A percentile compares a stretch with the other conserved stretches of the same genome.
These are phyloP conservation scores for Aelia acuminata DNA, from an alignment of 2,888 invertebrate genomes.

Conservation along the genomic window DNA sequence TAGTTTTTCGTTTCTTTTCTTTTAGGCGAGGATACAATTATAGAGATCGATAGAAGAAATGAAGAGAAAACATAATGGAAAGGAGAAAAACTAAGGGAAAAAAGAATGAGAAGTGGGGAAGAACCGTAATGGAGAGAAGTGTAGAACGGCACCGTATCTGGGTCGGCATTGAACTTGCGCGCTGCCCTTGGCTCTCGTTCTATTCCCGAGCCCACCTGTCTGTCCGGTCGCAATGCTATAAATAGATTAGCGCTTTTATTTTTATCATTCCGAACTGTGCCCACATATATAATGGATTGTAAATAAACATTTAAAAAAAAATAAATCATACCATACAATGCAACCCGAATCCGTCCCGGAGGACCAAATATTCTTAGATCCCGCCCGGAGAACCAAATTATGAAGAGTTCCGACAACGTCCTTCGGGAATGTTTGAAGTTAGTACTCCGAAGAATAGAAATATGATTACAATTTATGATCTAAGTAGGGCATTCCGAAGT, in stretches of 20 bases:
- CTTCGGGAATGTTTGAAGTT: no score
- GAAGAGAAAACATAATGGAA: conserved; percentile 13
- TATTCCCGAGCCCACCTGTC: neutral
- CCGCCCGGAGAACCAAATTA: no score
- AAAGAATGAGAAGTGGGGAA: conserved; percentile 48
- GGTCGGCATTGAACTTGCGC: conserved; percentile 50
- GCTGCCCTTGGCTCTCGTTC: conserved; percentile 36
- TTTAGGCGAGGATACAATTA: neutral
- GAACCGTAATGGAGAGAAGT: conserved; percentile 51
- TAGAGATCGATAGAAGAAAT: neutral
- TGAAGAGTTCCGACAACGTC: no score
- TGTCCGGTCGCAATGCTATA: neutral
- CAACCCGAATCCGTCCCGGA: neutral
- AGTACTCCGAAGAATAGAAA: no score
- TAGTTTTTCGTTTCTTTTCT: neutral
- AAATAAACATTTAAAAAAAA: neutral
- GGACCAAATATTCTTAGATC: no score
- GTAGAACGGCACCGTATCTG: conserved; percentile 54
- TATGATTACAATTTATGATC: no score
- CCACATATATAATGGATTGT: neutral
- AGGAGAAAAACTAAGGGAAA: conserved; percentile 4
- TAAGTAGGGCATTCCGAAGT: no score
- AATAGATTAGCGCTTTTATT: conserved; percentile 6
- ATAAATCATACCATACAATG: neutral
- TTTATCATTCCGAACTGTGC: neutral